Base-by-base conservation (phyloP, 2,797 vertebrate species). In the Trachops cirrhosus region DNA sequence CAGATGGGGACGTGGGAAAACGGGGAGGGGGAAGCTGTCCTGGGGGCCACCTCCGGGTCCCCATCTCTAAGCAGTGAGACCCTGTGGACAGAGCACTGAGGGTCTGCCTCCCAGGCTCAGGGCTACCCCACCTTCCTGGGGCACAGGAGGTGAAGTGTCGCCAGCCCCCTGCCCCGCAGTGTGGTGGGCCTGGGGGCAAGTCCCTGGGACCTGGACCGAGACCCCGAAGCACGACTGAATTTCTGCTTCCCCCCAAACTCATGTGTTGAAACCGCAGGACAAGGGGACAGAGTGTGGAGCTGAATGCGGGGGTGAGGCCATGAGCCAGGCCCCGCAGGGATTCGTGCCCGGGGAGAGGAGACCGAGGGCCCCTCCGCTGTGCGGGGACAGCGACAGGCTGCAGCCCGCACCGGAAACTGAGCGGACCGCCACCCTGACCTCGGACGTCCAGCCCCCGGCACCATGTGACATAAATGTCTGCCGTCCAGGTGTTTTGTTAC, bases 381-480 rank as follows among this genome's bases (percentile, higher is more conserved):
- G 12, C 7, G 1, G 22, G 41, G 54, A 16, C n/a, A 15, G 46
- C 1, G 4, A 41, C 34, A 15, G 2, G 24, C 16, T 46, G 9
- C 24, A 19, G 80, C 67, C 24, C 41, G 2, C 34, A 2, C 67
- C 50, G 59, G 15, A 15, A 32, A 39, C n/a, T 18, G 24, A 2
- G 21, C 7, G 5, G 32, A 29, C 7, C 0, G 8, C 12, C 5
- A 15, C 15, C 37, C 18, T 7, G 15, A 2, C 12, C 0, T 1
- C 5, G 2, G 34, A 9, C n/a, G 0, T 39, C 19, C 54, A 12
- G 73, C 24, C 67, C 9, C 75, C 37, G 6, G 57, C 3, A 8
- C 37, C 8, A 19, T 9, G 32, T 6, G 4, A 7, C 18, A 10
- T 22, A 3, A 2, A 11, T 0, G 1, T 9, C 73, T 21, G 5